Evolutionary conservation across 2,113 vertebrate genomes (phyloP).

Genomic region (Tyto alba): DNA sequence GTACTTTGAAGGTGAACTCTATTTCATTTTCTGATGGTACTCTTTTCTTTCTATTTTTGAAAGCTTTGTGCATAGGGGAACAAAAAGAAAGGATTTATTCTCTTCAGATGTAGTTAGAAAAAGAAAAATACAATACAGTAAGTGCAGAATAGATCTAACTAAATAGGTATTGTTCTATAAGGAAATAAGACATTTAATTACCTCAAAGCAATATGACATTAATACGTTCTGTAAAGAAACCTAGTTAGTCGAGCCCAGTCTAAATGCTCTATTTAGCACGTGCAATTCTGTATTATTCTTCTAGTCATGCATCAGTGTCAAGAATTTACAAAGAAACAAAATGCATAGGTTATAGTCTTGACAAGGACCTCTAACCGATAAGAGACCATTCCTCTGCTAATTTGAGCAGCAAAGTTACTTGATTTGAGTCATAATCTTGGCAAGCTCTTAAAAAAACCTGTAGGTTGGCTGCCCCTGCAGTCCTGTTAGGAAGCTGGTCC

Average conservation of each 20-base stretch:
- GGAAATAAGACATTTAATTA: neutral
- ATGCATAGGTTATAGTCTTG: neutral
- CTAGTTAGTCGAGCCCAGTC: neutral
- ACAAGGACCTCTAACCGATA: neutral
- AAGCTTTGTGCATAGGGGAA: conserved; percentile 20
- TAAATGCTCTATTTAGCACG: neutral
- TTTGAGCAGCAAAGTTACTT: neutral
- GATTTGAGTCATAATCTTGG: neutral
- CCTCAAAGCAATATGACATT: neutral
- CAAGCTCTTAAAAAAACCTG: neutral
- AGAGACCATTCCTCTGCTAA: neutral
- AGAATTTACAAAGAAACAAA: neutral
- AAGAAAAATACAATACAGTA: conserved; percentile 8
- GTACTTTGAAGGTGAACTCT: conserved; percentile 58
- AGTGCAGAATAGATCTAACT: neutral
- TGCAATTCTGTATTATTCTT: neutral
- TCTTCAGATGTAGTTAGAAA: conserved; percentile 4
- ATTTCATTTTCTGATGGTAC: conserved; percentile 55
- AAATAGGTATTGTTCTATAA: conserved; percentile 32
- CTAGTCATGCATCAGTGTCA: neutral
- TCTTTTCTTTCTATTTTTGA: conserved; percentile 10
- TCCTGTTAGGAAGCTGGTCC: neutral
- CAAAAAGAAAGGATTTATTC: conserved; percentile 50
- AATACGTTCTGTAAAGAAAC: neutral
- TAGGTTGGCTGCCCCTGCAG: neutral